Base-by-base conservation (phyloP, 2,113 vertebrate species). In the Nasalis larvatus region DNA sequence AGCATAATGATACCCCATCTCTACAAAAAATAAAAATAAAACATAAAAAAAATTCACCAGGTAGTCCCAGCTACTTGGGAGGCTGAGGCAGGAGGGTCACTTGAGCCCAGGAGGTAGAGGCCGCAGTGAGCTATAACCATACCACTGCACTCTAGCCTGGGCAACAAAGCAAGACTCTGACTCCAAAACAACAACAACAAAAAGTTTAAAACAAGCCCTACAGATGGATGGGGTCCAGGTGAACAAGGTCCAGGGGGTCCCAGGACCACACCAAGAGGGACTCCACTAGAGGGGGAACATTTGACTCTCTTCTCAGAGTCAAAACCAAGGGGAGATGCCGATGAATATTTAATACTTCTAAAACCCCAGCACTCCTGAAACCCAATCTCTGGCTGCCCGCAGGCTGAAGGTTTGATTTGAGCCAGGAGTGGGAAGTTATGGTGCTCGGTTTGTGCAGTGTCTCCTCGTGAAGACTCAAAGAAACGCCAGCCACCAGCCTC, bases 281-380 rank as follows among this genome's bases (percentile, higher is more conserved):
- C 32, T 12, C 16, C 3, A 25, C 10, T 17, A 71, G 45, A 90
- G 30, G 69, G 35, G 16, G 35, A 85, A 60, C 68, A 52, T 95
- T 78, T 92, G 89, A 97, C 95, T 95, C 35, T 73, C 25, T 37
- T 68, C 78, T 77, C 52, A 23, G 27, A n/a, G 8, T 10, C 8
- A 63, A 98, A 95, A 84, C 69, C 47, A 56, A 58, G 77, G 71
- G 37, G 68, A 91, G 89, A 86, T 17, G 60, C 56, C 86, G n/a
- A 52, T 58, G 68, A 93, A 93, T 89, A 93, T 52, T 91, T 89
- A 95, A 47, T 85, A 82, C 60, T 45, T 90, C 85, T 69, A 86
- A 94, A 96, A 56, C 14, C 63, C 49, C 47, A 76, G 73, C 88
- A 69, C 89, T 91, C 96, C 83, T 40, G 94, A 94, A 96, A 95